Evolutionary conservation across 2,113 vertebrate species (phyloP).

Genomic region (Opisthocomus hoazin): DNA sequence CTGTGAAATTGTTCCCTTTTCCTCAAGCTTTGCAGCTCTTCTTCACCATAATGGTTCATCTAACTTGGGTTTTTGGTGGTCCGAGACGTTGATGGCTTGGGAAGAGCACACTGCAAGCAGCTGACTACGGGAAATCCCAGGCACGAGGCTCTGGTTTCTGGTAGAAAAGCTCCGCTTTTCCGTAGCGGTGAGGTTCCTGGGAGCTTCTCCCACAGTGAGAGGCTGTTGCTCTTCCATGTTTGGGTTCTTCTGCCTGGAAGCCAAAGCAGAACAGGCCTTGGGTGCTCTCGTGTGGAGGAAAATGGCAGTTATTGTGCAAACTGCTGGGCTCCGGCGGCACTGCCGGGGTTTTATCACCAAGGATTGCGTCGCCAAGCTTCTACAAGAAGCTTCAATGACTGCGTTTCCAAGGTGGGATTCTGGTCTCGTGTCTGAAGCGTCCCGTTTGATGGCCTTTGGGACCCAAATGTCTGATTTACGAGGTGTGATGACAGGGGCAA

Average conservation of each 20-base stretch:
- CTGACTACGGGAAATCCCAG: not conserved
- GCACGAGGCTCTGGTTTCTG: not conserved
- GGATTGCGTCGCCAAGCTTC: not conserved
- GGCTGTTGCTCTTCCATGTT: not conserved
- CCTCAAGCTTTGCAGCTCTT: not conserved
- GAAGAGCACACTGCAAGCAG: not conserved
- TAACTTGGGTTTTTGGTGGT: not conserved
- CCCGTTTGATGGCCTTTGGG: not conserved
- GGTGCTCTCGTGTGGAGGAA: not conserved
- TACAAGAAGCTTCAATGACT: not conserved
- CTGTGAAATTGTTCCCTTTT: not conserved
- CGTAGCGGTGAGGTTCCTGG: not conserved
- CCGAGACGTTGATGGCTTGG: fast-evolving
- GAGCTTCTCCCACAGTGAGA: not conserved
- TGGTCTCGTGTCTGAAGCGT: not conserved
- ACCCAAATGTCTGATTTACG: not conserved
- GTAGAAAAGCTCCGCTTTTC: not conserved
- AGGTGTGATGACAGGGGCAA: not conserved
- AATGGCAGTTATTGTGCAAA: not conserved
- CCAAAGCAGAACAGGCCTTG: fast-evolving
- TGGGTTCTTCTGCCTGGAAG: not conserved
- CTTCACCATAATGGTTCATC: not conserved
- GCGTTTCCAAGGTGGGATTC: not conserved
- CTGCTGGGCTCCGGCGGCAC: not conserved
- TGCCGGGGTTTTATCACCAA: not conserved